These are phyloP conservation scores for Rotaria magnacalcarata DNA, from an alignment of 2,888 invertebrate genomes.

Conservation along the genomic window DNA sequence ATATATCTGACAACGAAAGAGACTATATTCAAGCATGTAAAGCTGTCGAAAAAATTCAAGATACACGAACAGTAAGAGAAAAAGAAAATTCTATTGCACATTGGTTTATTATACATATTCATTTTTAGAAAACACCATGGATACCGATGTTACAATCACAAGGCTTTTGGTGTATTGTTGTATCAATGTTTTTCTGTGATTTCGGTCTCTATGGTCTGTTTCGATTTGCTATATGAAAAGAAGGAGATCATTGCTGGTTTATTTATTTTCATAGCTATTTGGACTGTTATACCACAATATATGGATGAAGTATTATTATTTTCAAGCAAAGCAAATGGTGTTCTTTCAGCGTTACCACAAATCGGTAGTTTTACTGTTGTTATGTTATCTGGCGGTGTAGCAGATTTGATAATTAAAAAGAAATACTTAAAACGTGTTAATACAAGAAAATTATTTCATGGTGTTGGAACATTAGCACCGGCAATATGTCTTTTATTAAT, in stretches of 20 bases:
- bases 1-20: not conserved
- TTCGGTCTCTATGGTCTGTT: slow-evolving; percentile 1
- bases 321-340: not conserved
- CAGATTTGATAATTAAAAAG: not conserved
- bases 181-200: not conserved
- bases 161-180: not conserved
- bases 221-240: too few relatives aligned
- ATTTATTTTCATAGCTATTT: not conserved
- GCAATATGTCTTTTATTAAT: slow-evolving; percentile 1
- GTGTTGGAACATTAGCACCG: not conserved
- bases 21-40: slow-evolving; percentile 11
- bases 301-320: slow-evolving; percentile 25
- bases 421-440: not conserved
- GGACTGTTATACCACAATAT: slow-evolving; percentile 22
- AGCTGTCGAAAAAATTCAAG: not conserved
- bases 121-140: slow-evolving; percentile 17
- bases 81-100: not conserved
- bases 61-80: not conserved
- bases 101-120: not conserved
- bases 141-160: not conserved
- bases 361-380: not conserved
- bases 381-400: not conserved
- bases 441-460: slow-evolving; percentile 20
- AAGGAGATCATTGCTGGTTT: not conserved
- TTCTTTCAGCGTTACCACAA: slow-evolving; percentile 33